Evolutionary conservation across 2,113 vertebrate species (phyloP).

Genomic region (Cariama cristata): DNA sequence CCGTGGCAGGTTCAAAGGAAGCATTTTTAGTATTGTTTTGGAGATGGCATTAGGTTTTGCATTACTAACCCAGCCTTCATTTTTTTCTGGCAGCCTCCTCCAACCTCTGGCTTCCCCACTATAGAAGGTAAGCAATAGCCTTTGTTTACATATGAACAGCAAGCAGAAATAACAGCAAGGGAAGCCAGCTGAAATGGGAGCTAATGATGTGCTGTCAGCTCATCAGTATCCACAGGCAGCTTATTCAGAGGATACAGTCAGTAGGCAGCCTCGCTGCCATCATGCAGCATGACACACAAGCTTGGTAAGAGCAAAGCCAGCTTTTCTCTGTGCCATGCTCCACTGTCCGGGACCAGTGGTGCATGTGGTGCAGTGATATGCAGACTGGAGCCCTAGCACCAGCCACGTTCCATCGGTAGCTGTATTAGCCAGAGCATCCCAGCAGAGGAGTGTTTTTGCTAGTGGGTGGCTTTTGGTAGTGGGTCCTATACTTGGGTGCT

Average conservation of each 20-base stretch:
- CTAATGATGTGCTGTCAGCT: not conserved
- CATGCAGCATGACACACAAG: not conserved
- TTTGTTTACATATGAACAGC: not conserved
- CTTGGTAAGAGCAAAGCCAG: not conserved
- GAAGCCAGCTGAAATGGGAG: not conserved
- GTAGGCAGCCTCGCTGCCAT: not conserved
- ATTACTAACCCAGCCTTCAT: not conserved
- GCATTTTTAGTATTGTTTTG: not conserved
- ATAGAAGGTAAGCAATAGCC: constrained; percentile 85
- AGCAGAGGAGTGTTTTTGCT: not conserved
- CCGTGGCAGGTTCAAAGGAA: not conserved
- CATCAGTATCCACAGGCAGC: not conserved
- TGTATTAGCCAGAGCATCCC: not conserved
- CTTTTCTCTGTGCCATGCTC: not conserved
- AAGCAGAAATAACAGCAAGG: not conserved
- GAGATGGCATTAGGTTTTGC: not conserved
- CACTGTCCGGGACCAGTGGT: not conserved
- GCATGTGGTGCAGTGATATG: fast-evolving
- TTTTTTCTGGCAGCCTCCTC: constrained; percentile 78
- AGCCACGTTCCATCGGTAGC: fast-evolving
- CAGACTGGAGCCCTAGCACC: not conserved
- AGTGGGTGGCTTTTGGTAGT: not conserved
- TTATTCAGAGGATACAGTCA: not conserved
- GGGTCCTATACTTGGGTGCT: not conserved
- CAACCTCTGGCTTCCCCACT: constrained; percentile 78